Conservation (phyloP, 2,888 invertebrate species). For the Stomorhina lunata region DNA sequence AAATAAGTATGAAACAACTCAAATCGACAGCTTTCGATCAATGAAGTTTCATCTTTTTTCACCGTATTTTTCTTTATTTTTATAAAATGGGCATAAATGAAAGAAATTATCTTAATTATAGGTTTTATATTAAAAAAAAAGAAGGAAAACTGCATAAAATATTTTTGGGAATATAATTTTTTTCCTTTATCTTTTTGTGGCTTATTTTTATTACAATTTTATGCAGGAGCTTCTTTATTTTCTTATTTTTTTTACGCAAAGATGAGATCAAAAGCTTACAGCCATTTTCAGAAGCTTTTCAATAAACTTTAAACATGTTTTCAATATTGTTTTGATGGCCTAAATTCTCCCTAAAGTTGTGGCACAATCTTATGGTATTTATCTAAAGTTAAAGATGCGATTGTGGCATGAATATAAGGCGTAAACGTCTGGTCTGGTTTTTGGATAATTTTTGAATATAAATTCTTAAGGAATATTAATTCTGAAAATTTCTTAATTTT, state of each 20-base stretch:
- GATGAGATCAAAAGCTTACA: slow-evolving; percentile 50
- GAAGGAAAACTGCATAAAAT: slow-evolving; percentile 23
- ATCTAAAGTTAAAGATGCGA: slow-evolving; percentile 49
- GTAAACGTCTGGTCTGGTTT: slow-evolving; percentile 54
- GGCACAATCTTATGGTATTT: slow-evolving; percentile 29
- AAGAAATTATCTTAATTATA: slow-evolving; percentile 66
- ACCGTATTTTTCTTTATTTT: slow-evolving; percentile 9
- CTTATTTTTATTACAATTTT: slow-evolving; percentile 36
- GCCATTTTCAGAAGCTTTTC: slow-evolving; percentile 66
- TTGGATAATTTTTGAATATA: slow-evolving; percentile 9
- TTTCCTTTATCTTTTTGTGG: not conserved
- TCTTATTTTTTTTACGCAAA: slow-evolving; percentile 32
- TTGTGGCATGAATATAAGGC: slow-evolving; percentile 56
- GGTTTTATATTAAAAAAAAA: slow-evolving; percentile 30
- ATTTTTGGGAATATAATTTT: slow-evolving; percentile 22
- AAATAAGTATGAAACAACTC: not conserved
- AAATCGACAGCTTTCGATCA: slow-evolving; percentile 63
- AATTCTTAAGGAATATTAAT: too few relatives aligned
- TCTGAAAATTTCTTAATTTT: too few relatives aligned
- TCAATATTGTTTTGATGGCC: slow-evolving; percentile 14
- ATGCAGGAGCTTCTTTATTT: slow-evolving; percentile 52
- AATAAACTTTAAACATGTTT: slow-evolving; percentile 58
- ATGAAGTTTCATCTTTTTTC: slow-evolving; percentile 33
- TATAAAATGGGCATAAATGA: slow-evolving; percentile 56
- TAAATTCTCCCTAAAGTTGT: slow-evolving; percentile 41